These are phyloP conservation scores for Parazoanthus swiftii DNA, from an alignment of 92 coral and sea anemone species.

Conservation along the genomic window DNA sequence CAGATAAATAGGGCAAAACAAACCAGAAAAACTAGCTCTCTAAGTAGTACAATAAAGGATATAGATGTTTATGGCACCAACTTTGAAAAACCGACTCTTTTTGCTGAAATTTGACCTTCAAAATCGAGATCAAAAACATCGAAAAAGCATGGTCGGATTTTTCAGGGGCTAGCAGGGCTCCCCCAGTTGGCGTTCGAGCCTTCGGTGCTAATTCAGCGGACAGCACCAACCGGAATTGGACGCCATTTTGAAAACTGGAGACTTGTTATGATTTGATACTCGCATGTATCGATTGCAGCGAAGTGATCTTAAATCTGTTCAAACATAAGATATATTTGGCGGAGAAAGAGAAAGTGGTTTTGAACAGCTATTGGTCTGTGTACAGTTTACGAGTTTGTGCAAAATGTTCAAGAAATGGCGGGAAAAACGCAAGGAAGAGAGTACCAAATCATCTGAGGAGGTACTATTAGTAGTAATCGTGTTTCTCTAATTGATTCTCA, in stretches of 20 bases:
- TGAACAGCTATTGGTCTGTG: background rate
- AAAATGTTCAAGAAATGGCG: constrained; percentile 86
- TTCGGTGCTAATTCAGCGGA: constrained; percentile 39
- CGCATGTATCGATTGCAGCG: background rate
- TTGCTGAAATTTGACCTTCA: background rate
- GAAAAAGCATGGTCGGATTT: constrained; percentile 3
- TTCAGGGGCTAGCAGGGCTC: constrained; percentile 47
- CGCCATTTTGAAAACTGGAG: constrained; percentile 27
- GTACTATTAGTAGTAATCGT: background rate
- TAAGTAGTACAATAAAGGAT: background rate
- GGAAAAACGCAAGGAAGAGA: constrained; percentile 59
- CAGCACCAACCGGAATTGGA: constrained; percentile 36
- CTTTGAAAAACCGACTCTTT: background rate
- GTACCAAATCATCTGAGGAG: constrained; percentile 46
- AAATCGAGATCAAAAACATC: background rate
- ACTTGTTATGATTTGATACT: constrained; percentile 15
- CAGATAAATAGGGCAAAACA: background rate
- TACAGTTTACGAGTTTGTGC: constrained; percentile 6
- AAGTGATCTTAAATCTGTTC: background rate
- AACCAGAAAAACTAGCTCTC: background rate
- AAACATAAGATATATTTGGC: constrained; percentile 8
- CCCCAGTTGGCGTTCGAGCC: constrained; percentile 55
- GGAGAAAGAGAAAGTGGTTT: background rate
- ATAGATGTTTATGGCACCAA: no score
- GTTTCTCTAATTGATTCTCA: no score